These are phyloP conservation scores for Streblospio benedicti DNA, from an alignment of 1,140 invertebrate genomes.

Conservation along the genomic window DNA sequence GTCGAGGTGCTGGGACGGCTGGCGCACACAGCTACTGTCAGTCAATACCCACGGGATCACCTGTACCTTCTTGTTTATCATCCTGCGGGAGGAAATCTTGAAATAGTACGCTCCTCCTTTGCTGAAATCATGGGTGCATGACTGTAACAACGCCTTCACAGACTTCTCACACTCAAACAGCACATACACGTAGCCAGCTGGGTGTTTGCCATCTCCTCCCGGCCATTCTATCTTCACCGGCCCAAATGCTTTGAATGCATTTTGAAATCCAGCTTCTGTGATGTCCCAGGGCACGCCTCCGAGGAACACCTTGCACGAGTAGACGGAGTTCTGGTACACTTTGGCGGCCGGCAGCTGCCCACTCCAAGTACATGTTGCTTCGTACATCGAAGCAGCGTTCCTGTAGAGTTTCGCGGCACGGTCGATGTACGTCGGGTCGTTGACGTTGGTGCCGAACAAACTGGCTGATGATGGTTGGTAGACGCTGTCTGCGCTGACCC, in stretches of 20 bases:
- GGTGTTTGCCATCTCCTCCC: slow-evolving; percentile 60
- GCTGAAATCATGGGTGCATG: slow-evolving; percentile 69
- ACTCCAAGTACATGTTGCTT: slow-evolving; percentile 82
- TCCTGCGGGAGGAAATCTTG: slow-evolving; percentile 78
- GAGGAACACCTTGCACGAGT: slow-evolving; percentile 76
- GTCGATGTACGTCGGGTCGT: slow-evolving; percentile 56
- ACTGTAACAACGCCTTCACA: slow-evolving; percentile 71
- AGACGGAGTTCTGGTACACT: slow-evolving; percentile 55
- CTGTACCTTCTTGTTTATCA: slow-evolving; percentile 80
- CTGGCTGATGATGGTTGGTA: no score
- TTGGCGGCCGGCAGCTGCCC: slow-evolving; percentile 67
- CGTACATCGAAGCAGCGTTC: slow-evolving; percentile 60
- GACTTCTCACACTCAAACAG: slow-evolving; percentile 86
- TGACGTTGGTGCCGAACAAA: slow-evolving; percentile 33
- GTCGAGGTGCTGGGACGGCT: slow-evolving; percentile 47
- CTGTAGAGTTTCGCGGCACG: slow-evolving; percentile 64
- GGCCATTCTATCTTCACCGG: slow-evolving; percentile 84
- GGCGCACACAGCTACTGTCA: slow-evolving; percentile 79
- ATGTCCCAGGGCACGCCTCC: slow-evolving; percentile 97
- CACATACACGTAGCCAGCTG: slow-evolving; percentile 73
- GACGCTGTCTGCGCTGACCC: no score
- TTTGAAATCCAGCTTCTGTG: slow-evolving; percentile 58
- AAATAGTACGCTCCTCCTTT: slow-evolving; percentile 73
- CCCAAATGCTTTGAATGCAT: slow-evolving; percentile 70
- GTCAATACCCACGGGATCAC: slow-evolving; percentile 90